phyloP scores from a whole-genome alignment of 2,113 vertebrate genomes.

The Zapornia atra region DNA sequence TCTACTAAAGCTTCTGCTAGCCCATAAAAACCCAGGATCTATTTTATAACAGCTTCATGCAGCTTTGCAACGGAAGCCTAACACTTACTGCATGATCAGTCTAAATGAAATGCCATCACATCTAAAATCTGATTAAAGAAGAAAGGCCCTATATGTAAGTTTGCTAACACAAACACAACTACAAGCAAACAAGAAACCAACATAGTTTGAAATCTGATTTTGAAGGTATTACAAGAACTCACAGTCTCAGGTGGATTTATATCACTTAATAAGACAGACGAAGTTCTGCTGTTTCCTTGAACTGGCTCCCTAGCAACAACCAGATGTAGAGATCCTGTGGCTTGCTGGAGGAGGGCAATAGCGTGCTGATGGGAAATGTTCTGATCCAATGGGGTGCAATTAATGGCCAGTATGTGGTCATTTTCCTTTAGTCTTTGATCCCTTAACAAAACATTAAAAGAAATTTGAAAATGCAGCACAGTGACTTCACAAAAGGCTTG shows the following conservation, averaged over 20 bases:
- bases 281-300: conserved; percentile 18
- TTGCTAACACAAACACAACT: neutral
- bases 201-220: conserved; percentile 7
- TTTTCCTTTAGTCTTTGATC: conserved; percentile 90
- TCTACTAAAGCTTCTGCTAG: conserved; percentile 23
- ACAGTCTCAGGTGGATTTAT: conserved; percentile 67
- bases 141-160: neutral
- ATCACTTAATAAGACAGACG: conserved; percentile 16
- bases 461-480: neutral
- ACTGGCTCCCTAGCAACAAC: conserved; percentile 84
- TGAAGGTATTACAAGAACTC: conserved; percentile 59
- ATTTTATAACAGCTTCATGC: neutral
- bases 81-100: neutral
- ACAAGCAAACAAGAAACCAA: neutral
- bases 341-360: conserved; percentile 88
- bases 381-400: conserved; percentile 86
- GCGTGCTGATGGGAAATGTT: conserved; percentile 90
- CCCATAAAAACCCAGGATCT: conserved; percentile 24
- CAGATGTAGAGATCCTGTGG: conserved; percentile 83
- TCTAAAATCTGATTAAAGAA: neutral
- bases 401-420: conserved; percentile 95
- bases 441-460: conserved; percentile 76
- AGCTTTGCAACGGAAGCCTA: neutral
- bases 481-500: neutral
- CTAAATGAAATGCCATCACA: neutral